Evolutionary conservation across 1,140 invertebrate genomes (phyloP), one percentile per base, ranked within the genome.

Genomic region (Orius insidiosus): DNA sequence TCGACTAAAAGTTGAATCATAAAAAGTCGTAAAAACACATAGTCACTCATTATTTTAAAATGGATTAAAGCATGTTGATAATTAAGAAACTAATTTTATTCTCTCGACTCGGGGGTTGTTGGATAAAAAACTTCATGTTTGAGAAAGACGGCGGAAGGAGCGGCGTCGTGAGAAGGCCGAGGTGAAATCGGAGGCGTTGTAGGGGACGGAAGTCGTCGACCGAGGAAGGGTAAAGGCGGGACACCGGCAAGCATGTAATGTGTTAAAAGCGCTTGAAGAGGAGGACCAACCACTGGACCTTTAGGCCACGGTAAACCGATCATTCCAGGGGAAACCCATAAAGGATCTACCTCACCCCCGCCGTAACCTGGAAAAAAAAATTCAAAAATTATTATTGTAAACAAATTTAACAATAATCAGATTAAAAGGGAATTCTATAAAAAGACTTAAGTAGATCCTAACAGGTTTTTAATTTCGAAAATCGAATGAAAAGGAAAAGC

Each of bases 231-330:
- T 31, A 60, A 55, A 47, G 64, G 61, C 33, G 68, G 63, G 46
- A 67, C 63, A 15, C 48, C 50, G 8, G 49, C 54, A 35, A 55
- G 49, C 56, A 77, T 71, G 57, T 77, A 79, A 52, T 77, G 74
- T 14, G 74, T 75, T 30, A 80, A 60, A 33, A 77, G 64, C 4
- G 74, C 76, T 48, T 79, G 77, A 53, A 78, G 69, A 16, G 74
- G 38, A 72, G 69, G 40, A 74, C 62, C 58, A 59, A 58, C 59
- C 62, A 54, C 61, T 54, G 38, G 54, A 53, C 54, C 59, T 61
- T 60, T 56, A 56, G 52, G 60, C 69, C 47, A 66, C 55, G 52
- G 68, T 55, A 61, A 43, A 35, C 61, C 62, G 49, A 61, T 52
- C n/a, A 62, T 53, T 63, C 69, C 68, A 32, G 72, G 63, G 0